phyloP scores from a whole-genome alignment of 92 coral and sea anemone species.

The Phymanthus crucifer region DNA sequence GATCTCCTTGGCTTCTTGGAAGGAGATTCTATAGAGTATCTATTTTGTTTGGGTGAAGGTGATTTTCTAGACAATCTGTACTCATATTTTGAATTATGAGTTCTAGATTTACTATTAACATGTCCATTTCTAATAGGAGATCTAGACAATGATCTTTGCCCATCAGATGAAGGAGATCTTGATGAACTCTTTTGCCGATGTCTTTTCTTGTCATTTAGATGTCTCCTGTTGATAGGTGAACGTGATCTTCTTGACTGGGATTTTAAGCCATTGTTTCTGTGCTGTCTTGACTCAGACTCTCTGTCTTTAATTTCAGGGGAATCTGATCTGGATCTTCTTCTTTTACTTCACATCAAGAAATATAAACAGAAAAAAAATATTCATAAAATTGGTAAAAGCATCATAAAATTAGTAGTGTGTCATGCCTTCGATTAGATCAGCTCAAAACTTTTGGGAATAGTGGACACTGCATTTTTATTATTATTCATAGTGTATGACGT shows the following conservation, averaged over 20 bases:
- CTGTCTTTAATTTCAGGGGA: not conserved
- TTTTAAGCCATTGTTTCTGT: not conserved
- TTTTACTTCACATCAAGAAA: not conserved
- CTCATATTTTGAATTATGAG: slow-evolving; percentile 7
- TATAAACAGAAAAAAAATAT: not conserved
- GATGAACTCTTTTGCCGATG: slow-evolving; percentile 12
- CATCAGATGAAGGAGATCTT: slow-evolving; percentile 4
- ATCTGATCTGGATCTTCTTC: slow-evolving; percentile 15
- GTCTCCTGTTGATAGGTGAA: slow-evolving; percentile 7
- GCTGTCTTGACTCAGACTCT: not conserved
- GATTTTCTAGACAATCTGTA: slow-evolving; percentile 28
- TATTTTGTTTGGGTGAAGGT: slow-evolving; percentile 15
- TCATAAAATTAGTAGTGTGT: no score
- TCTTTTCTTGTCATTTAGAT: not conserved
- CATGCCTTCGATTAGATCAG: no score
- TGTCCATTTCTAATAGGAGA: slow-evolving; percentile 46
- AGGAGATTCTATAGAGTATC: slow-evolving; percentile 33
- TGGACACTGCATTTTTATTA: no score
- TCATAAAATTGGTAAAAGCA: no score
- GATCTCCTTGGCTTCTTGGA: slow-evolving; percentile 46
- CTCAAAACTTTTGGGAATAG: no score
- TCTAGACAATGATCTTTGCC: slow-evolving; percentile 29
- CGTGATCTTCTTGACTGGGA: not conserved
- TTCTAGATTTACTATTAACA: not conserved
- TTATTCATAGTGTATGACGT: no score